Evolutionary conservation across 2,888 invertebrate species (phyloP), one percentile per base, ranked within the genome.

Genomic region (Noctua fimbriata): DNA sequence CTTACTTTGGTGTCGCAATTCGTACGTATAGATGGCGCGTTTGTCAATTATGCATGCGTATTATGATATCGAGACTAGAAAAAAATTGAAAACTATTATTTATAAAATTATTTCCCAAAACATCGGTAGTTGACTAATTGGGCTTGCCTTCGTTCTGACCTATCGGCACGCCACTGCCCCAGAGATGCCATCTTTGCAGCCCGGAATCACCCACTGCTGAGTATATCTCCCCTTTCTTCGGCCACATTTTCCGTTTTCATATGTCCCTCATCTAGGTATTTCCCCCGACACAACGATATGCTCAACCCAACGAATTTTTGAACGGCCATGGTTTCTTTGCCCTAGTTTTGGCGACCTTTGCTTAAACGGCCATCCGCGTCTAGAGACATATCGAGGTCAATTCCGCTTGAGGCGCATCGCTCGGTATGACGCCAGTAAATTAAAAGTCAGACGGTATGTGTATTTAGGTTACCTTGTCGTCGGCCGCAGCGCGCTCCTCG

Each of bases 401-500:
- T 63, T 32, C 10, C 10, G 21, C 10, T 63, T 32, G 63, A 63
- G 9, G 9, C 60, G 28, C 16, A 28, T 60, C 16, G 28, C 28
- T 14, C 7, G 60, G 60, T 16, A 28, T 7, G 60, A 16, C 60
- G 69, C 10, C 6, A 44, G n/a, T 32, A 24, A 28, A 72, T 49
- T 5, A 49, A 52, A 70, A 71, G 21, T 21, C 41, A 44, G 14
- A 21, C 4, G 16, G 41, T 28, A 28, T 28, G 14, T 10, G 2
- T 69, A 10, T 36, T 12, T 24, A 49, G 21, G 4, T 18, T 18
- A 97, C 97, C 96, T 97, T 98, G 83, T 98, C 98, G 89, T 98
- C 98, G 49, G 94, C 91, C 74, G 97, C 97, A 47, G 97, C 97
- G 86, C 98, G 97, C 91, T 98, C 98, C 92, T 99, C 98, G 89